These are phyloP conservation scores for Poeciliopsis retropinna DNA, from an alignment of 2,113 vertebrate species.

Conservation along the genomic window DNA sequence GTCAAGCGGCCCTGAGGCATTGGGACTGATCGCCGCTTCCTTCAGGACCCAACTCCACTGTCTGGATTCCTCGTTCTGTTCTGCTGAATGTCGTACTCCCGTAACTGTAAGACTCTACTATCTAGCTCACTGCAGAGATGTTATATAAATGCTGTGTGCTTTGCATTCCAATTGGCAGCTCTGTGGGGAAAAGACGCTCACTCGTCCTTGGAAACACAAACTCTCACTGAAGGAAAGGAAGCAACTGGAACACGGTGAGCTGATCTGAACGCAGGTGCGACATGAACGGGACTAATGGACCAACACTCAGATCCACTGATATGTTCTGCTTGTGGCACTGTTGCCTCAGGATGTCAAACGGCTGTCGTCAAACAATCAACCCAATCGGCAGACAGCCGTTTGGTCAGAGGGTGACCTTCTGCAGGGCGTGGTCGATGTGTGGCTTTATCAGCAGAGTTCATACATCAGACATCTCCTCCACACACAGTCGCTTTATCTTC, in stretches of 20 bases:
- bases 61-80: slow-evolving; percentile 61
- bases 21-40: slow-evolving; percentile 26
- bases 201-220: slow-evolving; percentile 46
- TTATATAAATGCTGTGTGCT: slow-evolving; percentile 58
- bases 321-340: slow-evolving; percentile 4
- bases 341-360: slow-evolving; percentile 3
- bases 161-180: slow-evolving; percentile 65
- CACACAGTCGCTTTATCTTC: no score
- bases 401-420: no score
- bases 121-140: slow-evolving; percentile 66
- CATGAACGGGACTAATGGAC: slow-evolving; percentile 6
- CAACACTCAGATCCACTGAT: slow-evolving; percentile 19
- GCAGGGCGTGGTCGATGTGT: no score
- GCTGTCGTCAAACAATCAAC: slow-evolving; percentile 65
- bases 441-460: no score
- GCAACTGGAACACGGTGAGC: background rate
- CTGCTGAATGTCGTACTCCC: slow-evolving; percentile 67
- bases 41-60: slow-evolving; percentile 47
- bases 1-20: slow-evolving; percentile 6
- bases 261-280: background rate
- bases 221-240: slow-evolving; percentile 8
- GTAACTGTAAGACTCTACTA: slow-evolving; percentile 66
- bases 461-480: no score
- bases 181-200: slow-evolving; percentile 48
- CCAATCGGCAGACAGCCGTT: slow-evolving; percentile 48